These are phyloP conservation scores for Corythoichthys intestinalis DNA, from an alignment of 2,113 vertebrate species.

Conservation along the genomic window DNA sequence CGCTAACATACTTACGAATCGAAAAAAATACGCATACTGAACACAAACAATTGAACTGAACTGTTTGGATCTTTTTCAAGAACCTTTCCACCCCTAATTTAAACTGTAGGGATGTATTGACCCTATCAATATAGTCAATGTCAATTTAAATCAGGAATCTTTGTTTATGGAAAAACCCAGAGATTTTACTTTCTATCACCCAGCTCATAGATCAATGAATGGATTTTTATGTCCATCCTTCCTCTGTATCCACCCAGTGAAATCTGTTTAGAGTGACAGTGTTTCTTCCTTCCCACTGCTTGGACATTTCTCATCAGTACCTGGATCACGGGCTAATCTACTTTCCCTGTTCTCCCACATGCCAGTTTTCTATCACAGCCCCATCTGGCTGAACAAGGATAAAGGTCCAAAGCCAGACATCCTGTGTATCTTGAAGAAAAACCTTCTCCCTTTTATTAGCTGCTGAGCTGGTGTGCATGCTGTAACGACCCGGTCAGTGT, in stretches of 20 bases:
- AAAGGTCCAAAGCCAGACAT: conserved; percentile 6
- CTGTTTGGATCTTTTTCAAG: no score
- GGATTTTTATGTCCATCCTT: neutral
- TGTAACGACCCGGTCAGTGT: conserved; percentile 1
- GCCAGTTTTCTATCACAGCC: conserved; percentile 44
- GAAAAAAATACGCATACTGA: no score
- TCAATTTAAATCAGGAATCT: no score
- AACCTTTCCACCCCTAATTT: no score
- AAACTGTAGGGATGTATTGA: no score
- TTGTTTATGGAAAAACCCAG: no score
- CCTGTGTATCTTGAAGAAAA: neutral
- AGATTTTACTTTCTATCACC: no score
- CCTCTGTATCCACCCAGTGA: neutral
- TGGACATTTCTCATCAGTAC: conserved; percentile 43
- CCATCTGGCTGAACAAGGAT: conserved; percentile 25
- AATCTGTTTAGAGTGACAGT: conserved; percentile 9
- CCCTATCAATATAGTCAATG: no score
- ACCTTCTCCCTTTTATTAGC: conserved; percentile 12
- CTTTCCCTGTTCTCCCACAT: conserved; percentile 34
- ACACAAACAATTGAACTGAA: no score
- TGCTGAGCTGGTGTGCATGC: conserved; percentile 8
- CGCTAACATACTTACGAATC: no score
- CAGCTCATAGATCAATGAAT: neutral
- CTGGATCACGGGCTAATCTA: conserved; percentile 41
- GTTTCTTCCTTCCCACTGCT: conserved; percentile 16